Evolutionary conservation across 2,888 invertebrate species (phyloP), one percentile per base, ranked within the genome.

Genomic region (Mallateleia sp.): DNA sequence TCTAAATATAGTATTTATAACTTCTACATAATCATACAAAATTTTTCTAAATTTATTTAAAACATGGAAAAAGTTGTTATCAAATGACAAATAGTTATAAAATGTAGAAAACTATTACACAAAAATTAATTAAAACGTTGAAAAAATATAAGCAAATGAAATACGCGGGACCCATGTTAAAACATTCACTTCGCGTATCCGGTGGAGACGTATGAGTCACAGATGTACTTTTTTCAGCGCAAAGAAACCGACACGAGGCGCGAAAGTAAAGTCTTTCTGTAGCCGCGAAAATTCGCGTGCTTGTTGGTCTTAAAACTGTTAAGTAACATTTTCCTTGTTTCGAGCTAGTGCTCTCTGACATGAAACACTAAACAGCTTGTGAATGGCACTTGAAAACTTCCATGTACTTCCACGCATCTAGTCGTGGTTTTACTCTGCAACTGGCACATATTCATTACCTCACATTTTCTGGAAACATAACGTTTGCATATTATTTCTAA

Each of bases 341-440:
- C 52, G 71, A 28, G 60, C 58, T 77, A 66, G 77, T 81, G 81
- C 85, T 81, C 77, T 81, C 71, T 77, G 77, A 77, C 81, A 77
- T 22, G 86, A 81, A 81, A 78, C 81, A 81, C 81, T 82, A 81
- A 81, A 82, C 77, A 82, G 81, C 72, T 81, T 77, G 81, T 81
- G 86, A 86, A 86, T 81, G 80, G 86, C 80, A 85, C 85, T 85
- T 80, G 85, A 81, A 85, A 85, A 81, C 75, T 81, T 81, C 78
- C 75, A 82, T 72, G 86, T 62, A 72, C 71, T 81, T 58, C 56
- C 71, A 75, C 80, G 80, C 75, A 80, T 85, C 77, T 69, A 85
- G 85, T 75, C 71, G 77, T 18, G 66, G 64, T 81, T 77, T 82
- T 28, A 47, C 64, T 50, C 78, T 72, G 86, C 79, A 79, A 87